Evolutionary conservation across 2,113 vertebrate species (phyloP).

Genomic region (Stomatorhinus ivindoensis): DNA sequence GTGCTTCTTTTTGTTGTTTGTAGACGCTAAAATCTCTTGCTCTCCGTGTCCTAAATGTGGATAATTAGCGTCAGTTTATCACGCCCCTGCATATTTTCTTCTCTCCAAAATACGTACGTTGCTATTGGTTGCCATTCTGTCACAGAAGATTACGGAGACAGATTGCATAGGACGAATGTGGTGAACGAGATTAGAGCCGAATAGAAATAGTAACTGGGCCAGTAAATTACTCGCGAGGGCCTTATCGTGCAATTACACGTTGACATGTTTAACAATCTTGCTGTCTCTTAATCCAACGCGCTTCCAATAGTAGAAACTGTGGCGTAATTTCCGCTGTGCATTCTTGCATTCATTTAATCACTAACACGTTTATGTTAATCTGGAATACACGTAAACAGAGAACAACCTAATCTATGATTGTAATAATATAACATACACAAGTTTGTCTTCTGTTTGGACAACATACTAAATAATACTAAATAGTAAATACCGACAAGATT

Average conservation of each 20-base stretch:
- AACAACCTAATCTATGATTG: not conserved
- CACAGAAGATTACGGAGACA: slow-evolving; percentile 99
- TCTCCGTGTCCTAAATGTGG: slow-evolving; percentile 98
- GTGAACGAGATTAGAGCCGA: slow-evolving; percentile 98
- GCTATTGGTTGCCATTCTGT: slow-evolving; percentile 94
- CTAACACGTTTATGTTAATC: slow-evolving; percentile 45
- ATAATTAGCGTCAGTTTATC: slow-evolving; percentile 99
- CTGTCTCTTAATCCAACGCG: slow-evolving; percentile 98
- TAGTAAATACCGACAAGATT: not conserved
- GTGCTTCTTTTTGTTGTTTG: slow-evolving; percentile 79
- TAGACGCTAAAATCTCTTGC: slow-evolving; percentile 94
- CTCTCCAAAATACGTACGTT: slow-evolving; percentile 79
- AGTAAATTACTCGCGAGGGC: slow-evolving; percentile 99
- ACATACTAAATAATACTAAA: not conserved
- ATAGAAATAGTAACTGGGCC: slow-evolving; percentile 99
- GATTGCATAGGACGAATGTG: slow-evolving; percentile 99
- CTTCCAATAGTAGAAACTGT: slow-evolving; percentile 84
- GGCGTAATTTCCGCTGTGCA: slow-evolving; percentile 75
- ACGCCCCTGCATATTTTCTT: slow-evolving; percentile 98
- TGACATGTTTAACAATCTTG: slow-evolving; percentile 99
- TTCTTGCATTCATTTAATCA: slow-evolving; percentile 59
- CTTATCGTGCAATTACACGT: slow-evolving; percentile 99
- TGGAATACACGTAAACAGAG: slow-evolving; percentile 47
- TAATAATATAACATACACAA: not conserved
- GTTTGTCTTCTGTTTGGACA: not conserved